Base-by-base conservation (phyloP, 1,140 invertebrate species). In the Caligus rogercresseyi region DNA sequence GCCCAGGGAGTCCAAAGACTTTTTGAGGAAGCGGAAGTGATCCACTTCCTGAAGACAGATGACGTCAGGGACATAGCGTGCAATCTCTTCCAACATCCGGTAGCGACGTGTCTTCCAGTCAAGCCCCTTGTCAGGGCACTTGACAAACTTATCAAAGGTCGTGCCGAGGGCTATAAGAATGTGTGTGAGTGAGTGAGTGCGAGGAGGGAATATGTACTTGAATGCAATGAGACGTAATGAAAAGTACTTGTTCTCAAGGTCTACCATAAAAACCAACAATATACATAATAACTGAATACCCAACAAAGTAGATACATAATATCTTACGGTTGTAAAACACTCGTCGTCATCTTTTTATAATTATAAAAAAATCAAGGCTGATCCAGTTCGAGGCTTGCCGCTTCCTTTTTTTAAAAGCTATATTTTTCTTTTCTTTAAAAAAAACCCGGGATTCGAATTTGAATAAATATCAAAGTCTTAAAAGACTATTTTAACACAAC, bases 31-130 rank as follows among this genome's bases (percentile, higher is more conserved):
- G 58, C 79, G 78, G 69, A 82, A 87, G 69, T 85, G 82, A 71
- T 87, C 85, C 1, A 86, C 83, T 76, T 87, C 81, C 80, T 87
- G 81, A 66, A 87, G 74, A 71, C 85, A 87, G 56, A 87, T 76
- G 51, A 88, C 76, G 69, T 85, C 83, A 1, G 84, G 81, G 64
- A 77, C 74, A 67, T 81, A 81, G 60, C 77, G 71, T 3, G 85
- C 67, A 54, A 87, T 81, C 73, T 86, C 85, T 73, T 87, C 81
- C 3, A 86, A 69, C 25, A 88, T 79, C 21, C 80, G 75, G 70
- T 78, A 80, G 68, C 80, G 78, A 57, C 85, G 73, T 61, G 75
- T 75, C 64, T 78, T 74, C 84, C 85, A 87, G 26, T 80, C 75
- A 24, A 88, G 71, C 1, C 84, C 84, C 69, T 81, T 78, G 11